Conservation (phyloP, 1,140 invertebrate species). For the Sycobia sp. region DNA sequence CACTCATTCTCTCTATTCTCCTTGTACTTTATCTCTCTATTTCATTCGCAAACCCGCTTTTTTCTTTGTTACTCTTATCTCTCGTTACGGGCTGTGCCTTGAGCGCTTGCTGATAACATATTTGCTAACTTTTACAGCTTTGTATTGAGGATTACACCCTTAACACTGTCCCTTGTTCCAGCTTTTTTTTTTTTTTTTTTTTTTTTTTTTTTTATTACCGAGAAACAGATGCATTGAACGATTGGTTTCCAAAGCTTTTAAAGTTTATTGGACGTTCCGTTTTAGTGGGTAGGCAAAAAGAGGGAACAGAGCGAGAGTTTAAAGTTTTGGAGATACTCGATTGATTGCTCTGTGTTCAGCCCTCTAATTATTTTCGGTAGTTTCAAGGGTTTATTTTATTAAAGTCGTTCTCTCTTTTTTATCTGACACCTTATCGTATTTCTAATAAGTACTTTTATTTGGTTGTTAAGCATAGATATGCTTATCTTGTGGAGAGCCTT, state of each 20-base stretch:
- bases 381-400: too few species aligned
- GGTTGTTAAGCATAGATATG: too few species aligned
- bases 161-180: not conserved
- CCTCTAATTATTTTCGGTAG: too few species aligned
- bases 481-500: too few species aligned
- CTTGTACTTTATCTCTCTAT: too few species aligned
- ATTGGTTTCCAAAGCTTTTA: conserved; percentile 15
- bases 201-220: conserved; percentile 4
- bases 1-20: too few species aligned
- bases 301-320: not conserved
- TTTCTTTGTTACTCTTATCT: conserved; percentile 9
- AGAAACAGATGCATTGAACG: conserved; percentile 23
- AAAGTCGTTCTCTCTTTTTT: too few species aligned
- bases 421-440: too few species aligned
- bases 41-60: not conserved
- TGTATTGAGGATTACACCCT: conserved; percentile 14
- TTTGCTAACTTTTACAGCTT: not conserved
- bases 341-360: too few species aligned
- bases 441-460: too few species aligned
- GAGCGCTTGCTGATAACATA: conserved; percentile 17
- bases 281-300: not conserved
- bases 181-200: too few species aligned
- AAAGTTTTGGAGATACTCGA: too few species aligned
- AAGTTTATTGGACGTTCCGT: conserved; percentile 17
- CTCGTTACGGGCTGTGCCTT: not conserved